phyloP scores from a whole-genome alignment of 2,888 invertebrate genomes.

The Xestoiulus laeticollis region DNA sequence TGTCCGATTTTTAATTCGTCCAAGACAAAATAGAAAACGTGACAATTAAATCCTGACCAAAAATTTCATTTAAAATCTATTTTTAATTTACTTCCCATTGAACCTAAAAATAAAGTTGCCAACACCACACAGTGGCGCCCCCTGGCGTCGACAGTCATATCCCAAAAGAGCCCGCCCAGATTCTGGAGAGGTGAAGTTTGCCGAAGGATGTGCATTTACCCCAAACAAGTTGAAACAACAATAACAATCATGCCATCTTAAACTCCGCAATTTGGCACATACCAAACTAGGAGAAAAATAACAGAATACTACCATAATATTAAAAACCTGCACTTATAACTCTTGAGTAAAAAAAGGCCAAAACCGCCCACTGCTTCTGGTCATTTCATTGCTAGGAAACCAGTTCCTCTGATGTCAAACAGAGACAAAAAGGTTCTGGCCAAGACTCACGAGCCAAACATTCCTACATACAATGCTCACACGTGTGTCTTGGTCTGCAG shows the following conservation, averaged over 20 bases:
- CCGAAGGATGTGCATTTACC: not conserved
- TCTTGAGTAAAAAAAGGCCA: not conserved
- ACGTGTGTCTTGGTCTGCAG: not conserved
- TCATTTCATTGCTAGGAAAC: not conserved
- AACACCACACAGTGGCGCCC: not conserved
- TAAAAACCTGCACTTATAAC: not conserved
- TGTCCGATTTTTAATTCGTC: no score
- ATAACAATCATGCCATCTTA: not conserved
- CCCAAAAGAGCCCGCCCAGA: not conserved
- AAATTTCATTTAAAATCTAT: no score
- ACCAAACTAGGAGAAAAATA: not conserved
- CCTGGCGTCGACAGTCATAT: not conserved
- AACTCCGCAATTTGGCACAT: constrained; percentile 9
- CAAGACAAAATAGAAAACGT: no score
- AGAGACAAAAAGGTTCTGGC: not conserved
- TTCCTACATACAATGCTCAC: not conserved
- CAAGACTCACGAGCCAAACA: not conserved
- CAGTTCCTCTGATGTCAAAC: not conserved
- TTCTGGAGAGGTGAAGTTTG: not conserved
- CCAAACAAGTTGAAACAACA: constrained; percentile 43
- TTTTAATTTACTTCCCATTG: no score
- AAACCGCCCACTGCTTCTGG: constrained; percentile 25
- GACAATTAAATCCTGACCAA: no score
- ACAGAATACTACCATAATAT: not conserved
- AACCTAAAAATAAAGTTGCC: no score